Conservation (phyloP, 2,888 invertebrate species). For the Trypoxylon attenuatum region DNA sequence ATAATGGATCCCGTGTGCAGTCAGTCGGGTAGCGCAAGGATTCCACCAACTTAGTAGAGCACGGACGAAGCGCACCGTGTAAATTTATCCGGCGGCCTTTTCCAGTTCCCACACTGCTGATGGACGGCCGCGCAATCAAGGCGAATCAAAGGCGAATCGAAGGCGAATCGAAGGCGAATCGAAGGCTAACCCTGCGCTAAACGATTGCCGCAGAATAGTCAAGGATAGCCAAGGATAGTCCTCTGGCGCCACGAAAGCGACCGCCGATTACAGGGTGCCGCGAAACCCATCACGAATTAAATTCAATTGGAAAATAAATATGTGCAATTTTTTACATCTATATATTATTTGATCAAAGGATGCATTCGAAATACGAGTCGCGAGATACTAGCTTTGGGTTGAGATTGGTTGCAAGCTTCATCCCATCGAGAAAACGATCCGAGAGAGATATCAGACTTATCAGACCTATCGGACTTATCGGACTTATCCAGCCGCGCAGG, state of each 20-base stretch:
- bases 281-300: not conserved
- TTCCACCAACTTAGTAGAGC: conserved; percentile 48
- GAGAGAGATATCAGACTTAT: too few relatives aligned
- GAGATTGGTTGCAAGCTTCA: too few relatives aligned
- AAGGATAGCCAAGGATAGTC: conserved; percentile 37
- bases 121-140: not conserved
- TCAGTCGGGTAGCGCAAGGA: not conserved
- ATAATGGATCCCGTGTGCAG: too few relatives aligned
- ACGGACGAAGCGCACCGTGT: conserved; percentile 34
- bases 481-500: too few relatives aligned
- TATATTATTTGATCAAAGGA: too few relatives aligned
- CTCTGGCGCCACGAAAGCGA: conserved; percentile 14
- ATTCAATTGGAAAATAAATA: too few relatives aligned
- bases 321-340: too few relatives aligned
- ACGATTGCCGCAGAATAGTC: conserved; percentile 14
- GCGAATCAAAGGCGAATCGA: conserved; percentile 36
- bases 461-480: too few relatives aligned
- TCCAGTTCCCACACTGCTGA: conserved; percentile 25
- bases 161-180: too few relatives aligned
- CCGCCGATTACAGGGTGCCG: not conserved
- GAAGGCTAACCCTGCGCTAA: conserved; percentile 3
- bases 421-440: too few relatives aligned
- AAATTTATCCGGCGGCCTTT: conserved; percentile 31
- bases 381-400: too few relatives aligned
- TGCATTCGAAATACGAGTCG: too few relatives aligned